A percentile compares a stretch with the other conserved stretches of the same genome.
Evolutionary conservation across 53 echinoderm and acorn worm genomes (phyloP).

Genomic region (Paracentrotus lividus): DNA sequence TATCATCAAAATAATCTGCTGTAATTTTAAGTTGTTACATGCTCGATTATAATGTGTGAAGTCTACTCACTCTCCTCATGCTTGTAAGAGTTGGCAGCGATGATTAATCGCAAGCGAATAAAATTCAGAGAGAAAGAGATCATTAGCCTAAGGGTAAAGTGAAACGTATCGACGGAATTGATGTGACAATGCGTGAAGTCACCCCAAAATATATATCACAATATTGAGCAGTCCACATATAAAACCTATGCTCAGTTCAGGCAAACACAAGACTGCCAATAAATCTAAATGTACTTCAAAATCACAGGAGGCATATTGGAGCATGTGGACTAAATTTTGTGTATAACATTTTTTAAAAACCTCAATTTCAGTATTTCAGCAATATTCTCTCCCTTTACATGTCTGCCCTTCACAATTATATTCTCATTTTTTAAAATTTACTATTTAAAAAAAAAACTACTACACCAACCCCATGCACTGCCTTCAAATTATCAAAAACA

Average conservation of each 20-base stretch:
- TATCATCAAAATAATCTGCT: neutral
- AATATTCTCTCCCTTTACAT: neutral
- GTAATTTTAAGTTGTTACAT: constrained; percentile 6
- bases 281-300: neutral
- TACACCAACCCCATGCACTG: neutral
- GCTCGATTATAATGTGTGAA: constrained; percentile 14
- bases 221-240: neutral
- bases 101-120: constrained; percentile 18
- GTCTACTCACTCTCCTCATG: neutral
- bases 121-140: neutral
- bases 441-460: too few relatives aligned
- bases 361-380: neutral
- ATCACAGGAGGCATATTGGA: too few relatives aligned
- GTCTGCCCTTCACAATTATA: neutral
- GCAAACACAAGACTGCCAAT: neutral
- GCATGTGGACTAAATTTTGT: neutral
- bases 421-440: too few relatives aligned
- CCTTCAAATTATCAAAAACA: neutral
- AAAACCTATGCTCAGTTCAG: neutral
- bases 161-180: constrained; percentile 36
- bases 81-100: neutral
- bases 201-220: constrained; percentile 35
- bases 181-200: constrained; percentile 39
- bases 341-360: neutral
- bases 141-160: constrained; percentile 22